Conservation (phyloP, 2,888 invertebrate species). For the Phaonia tiefii region DNA sequence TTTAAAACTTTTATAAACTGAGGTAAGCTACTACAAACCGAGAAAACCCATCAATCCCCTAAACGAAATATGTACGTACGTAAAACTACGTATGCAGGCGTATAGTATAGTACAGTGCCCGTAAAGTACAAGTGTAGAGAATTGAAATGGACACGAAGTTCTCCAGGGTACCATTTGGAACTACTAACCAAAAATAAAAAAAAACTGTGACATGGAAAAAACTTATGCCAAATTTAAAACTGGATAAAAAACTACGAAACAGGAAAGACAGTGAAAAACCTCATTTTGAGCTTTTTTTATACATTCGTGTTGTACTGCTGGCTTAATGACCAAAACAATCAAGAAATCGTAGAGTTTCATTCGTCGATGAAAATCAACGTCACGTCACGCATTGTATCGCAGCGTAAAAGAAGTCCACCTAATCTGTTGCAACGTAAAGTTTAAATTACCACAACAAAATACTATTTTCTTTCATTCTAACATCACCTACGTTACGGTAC, state of each 20-base stretch:
- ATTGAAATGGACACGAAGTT: slow-evolving; percentile 63
- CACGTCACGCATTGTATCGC: neutral
- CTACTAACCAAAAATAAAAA: neutral
- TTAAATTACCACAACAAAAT: too few relatives aligned
- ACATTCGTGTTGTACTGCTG: neutral
- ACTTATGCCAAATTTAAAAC: too few relatives aligned
- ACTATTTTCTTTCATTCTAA: too few relatives aligned
- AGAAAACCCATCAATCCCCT: neutral
- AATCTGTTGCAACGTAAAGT: too few relatives aligned
- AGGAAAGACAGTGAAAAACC: slow-evolving; percentile 3
- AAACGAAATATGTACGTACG: slow-evolving; percentile 4
- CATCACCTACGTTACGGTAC: too few relatives aligned
- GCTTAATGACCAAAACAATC: neutral
- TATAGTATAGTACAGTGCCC: neutral
- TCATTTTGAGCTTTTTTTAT: neutral
- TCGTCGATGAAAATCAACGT: neutral
- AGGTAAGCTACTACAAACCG: slow-evolving; percentile 56
- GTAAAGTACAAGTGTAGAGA: slow-evolving; percentile 56
- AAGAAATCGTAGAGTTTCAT: neutral
- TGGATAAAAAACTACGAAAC: slow-evolving; percentile 8
- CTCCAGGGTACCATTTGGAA: slow-evolving; percentile 51
- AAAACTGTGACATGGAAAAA: slow-evolving; percentile 11
- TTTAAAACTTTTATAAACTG: slow-evolving; percentile 35
- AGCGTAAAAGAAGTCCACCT: neutral
- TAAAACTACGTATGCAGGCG: neutral